Base-by-base conservation (phyloP, 2,888 invertebrate genomes). In the Trachelus tabidus region DNA sequence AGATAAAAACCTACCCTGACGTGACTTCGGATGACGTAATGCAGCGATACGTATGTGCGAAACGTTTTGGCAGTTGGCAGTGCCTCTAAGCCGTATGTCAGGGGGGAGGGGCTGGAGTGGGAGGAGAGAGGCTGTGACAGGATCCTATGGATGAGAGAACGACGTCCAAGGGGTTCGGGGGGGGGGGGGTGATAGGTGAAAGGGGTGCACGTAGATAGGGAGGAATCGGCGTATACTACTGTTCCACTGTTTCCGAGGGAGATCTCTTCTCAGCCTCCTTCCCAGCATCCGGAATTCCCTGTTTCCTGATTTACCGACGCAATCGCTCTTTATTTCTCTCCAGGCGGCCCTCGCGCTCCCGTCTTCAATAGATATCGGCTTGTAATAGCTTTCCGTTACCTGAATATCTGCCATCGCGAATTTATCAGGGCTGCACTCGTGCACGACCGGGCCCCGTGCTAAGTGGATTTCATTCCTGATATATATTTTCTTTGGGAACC, bases 261-360 rank as follows among this genome's bases (percentile, higher is more conserved):
- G 56, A 56, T 56, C 56, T 37, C 37, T 12, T 37, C 56, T 56
- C 23, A 6, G 40, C 56, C 9, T 23, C 56, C 23, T 56, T 56
- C 56, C 56, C 56, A 56, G 56, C 56, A 56, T 56, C 56, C 56
- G 56, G 56, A 56, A 56, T 56, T 56, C 56, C 56, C 56, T 56
- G 56, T 56, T 56, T 80, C 82, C 90, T 91, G 91, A 91, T 91
- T 91, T 91, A 91, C 91, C 86, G 91, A 90, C 86, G 89, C 91
- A 91, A 91, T 91, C 91, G 89, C 90, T 91, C 91, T 91, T 91
- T 91, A 91, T 91, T 91, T 91, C 91, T 90, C 91, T 91, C 91
- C 86, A 91, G 91, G 91, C 91, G 91, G 89, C 90, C 88, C 89
- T 91, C 89, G 85, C 87, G 85, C 85, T 87, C 87, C 89, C 83